These are phyloP conservation scores for Paramacrobiotus metropolitanus DNA, from an alignment of 1,140 invertebrate species.

Conservation along the genomic window DNA sequence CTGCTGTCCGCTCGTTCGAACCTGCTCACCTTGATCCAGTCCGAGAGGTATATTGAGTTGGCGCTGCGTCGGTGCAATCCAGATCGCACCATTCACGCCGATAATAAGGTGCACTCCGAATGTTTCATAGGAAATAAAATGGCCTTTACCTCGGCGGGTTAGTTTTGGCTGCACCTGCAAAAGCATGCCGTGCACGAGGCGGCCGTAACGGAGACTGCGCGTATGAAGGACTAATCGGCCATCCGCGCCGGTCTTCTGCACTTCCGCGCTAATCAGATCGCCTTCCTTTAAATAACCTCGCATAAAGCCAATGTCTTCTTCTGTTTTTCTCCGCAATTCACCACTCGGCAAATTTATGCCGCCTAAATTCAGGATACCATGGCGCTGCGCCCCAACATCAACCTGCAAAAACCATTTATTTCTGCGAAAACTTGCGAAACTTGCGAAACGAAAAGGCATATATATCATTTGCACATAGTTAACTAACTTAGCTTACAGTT, in stretches of 20 bases:
- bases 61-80: background rate
- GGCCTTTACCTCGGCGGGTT: background rate
- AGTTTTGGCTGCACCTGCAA: background rate
- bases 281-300: background rate
- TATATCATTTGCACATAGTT: too few relatives aligned
- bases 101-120: background rate
- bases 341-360: background rate
- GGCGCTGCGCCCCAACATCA: background rate
- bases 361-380: background rate
- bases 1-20: background rate
- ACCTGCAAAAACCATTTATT: slow-evolving; percentile 1
- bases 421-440: too few relatives aligned
- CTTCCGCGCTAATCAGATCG: slow-evolving; percentile 2
- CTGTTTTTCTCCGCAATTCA: background rate
- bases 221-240: background rate
- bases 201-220: background rate
- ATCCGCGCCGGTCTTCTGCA: background rate
- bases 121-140: background rate
- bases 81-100: background rate
- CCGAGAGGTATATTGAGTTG: background rate
- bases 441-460: too few relatives aligned
- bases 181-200: background rate
- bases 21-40: background rate
- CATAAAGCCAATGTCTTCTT: slow-evolving; percentile 4
- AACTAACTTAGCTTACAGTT: too few relatives aligned